These are phyloP conservation scores for Diplodus sargus DNA, from an alignment of 2,797 vertebrate genomes.

Conservation along the genomic window DNA sequence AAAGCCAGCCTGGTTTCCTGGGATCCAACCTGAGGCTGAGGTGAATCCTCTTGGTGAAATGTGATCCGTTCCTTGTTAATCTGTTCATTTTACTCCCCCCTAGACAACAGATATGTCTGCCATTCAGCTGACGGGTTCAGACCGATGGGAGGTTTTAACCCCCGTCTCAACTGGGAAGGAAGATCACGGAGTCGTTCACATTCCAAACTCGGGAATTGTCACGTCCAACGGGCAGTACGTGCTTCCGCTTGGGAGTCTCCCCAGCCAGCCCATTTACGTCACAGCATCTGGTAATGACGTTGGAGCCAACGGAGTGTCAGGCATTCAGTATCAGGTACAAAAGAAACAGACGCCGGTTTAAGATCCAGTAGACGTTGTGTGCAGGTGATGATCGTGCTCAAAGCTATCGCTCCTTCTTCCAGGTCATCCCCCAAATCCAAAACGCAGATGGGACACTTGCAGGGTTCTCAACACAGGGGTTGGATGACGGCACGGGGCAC, in stretches of 20 bases:
- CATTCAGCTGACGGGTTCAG: conserved; percentile 94
- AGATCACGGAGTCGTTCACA: conserved; percentile 95
- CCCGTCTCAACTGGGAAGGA: conserved; percentile 94
- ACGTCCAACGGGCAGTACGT: conserved; percentile 97
- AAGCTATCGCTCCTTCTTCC: conserved; percentile 34
- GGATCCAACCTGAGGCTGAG: conserved; percentile 23
- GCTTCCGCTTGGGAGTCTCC: conserved; percentile 95
- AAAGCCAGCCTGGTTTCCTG: neutral
- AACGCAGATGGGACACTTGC: conserved; percentile 90
- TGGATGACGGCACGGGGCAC: conserved; percentile 91
- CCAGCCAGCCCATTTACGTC: conserved; percentile 98
- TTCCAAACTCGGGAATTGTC: conserved; percentile 93
- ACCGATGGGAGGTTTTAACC: conserved; percentile 98
- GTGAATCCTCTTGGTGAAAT: conserved; percentile 8
- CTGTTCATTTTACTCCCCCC: conserved; percentile 59
- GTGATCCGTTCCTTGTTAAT: conserved; percentile 41
- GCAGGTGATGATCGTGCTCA: neutral
- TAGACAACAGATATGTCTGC: conserved; percentile 95
- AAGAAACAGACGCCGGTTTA: neutral
- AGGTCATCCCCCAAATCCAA: conserved; percentile 99
- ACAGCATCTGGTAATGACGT: conserved; percentile 93
- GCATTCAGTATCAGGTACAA: conserved; percentile 91
- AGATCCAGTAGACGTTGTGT: accelerated
- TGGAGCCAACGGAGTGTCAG: conserved; percentile 91
- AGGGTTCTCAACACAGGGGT: conserved; percentile 90